Evolutionary conservation across 2,888 invertebrate genomes (phyloP).

Genomic region (Gerris lacustris): DNA sequence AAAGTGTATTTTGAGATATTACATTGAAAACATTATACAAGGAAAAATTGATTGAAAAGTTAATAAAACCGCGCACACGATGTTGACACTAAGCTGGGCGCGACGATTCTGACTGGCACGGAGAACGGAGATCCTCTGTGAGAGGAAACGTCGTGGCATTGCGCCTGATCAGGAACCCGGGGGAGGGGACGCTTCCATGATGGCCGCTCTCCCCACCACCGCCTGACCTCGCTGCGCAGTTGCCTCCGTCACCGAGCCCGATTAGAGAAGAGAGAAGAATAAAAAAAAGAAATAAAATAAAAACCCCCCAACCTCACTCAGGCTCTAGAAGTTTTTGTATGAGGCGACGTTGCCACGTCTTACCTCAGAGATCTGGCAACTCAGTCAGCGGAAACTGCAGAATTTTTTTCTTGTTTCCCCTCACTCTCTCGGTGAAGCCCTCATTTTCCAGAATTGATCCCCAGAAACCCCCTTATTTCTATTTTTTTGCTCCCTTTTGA

Average conservation of each 20-base stretch:
- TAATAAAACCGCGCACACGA: background rate
- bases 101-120: background rate
- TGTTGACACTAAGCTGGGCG: background rate
- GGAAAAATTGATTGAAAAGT: no score
- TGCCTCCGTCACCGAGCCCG: background rate
- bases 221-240: slow-evolving; percentile 1
- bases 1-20: no score
- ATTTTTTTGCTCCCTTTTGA: slow-evolving; percentile 15
- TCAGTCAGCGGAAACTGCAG: background rate
- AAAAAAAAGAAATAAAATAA: background rate
- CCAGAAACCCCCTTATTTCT: slow-evolving; percentile 4
- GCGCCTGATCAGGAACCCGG: background rate
- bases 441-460: slow-evolving; percentile 2
- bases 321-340: background rate
- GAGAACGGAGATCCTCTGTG: background rate
- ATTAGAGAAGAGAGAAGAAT: background rate
- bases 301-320: background rate
- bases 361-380: background rate
- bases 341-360: background rate
- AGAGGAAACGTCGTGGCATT: background rate
- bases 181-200: background rate
- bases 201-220: background rate
- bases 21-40: no score
- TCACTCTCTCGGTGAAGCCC: slow-evolving; percentile 2
- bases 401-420: background rate